A percentile compares a stretch with the other conserved stretches of the same genome.
Conservation (phyloP, 2,888 invertebrate genomes). For the Myopa tessellatipennis region DNA sequence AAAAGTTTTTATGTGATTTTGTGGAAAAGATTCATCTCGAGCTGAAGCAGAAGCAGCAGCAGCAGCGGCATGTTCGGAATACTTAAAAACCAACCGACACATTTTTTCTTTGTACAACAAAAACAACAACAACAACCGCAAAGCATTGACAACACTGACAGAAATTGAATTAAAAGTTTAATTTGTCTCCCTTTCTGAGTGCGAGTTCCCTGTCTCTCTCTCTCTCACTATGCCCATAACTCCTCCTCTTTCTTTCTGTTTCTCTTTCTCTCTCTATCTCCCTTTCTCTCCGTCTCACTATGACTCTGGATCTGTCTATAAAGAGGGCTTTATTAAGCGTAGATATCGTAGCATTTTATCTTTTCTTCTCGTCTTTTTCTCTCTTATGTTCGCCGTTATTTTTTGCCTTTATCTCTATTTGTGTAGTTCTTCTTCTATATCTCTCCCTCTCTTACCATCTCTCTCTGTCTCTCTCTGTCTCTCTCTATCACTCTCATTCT, state of each 20-base stretch:
- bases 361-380: not conserved
- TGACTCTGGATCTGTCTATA: too few species aligned
- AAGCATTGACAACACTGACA: constrained; percentile 36
- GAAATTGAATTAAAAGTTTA: constrained; percentile 40
- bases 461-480: not conserved
- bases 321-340: too few species aligned
- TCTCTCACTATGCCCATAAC: not conserved
- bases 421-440: not conserved
- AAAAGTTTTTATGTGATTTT: constrained; percentile 8
- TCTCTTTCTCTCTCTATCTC: not conserved
- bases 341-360: too few species aligned
- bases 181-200: constrained; percentile 12
- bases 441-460: not conserved
- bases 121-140: constrained; percentile 1
- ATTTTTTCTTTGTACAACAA: not conserved
- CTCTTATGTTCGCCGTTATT: not conserved
- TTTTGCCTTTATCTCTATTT: not conserved
- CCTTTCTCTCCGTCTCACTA: too few species aligned
- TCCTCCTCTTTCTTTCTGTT: not conserved
- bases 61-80: constrained; percentile 6
- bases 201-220: not conserved
- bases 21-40: not conserved
- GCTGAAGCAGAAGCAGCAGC: not conserved
- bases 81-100: not conserved
- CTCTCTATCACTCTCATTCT: not conserved